These are phyloP conservation scores for Cryptus viduatorius DNA, from an alignment of 2,888 invertebrate species.

Conservation along the genomic window DNA sequence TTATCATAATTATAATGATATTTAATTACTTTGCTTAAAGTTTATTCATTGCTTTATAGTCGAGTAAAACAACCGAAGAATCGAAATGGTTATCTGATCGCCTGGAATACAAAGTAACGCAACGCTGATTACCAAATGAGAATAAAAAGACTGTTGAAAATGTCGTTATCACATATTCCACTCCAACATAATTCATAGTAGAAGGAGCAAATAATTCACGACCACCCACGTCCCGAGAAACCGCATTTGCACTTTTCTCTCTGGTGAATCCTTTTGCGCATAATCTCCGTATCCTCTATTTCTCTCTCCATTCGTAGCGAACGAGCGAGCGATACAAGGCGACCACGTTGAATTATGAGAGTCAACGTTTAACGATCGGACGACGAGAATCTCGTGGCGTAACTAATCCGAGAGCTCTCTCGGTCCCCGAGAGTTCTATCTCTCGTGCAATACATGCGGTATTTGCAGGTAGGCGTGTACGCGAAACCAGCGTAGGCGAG, in stretches of 20 bases:
- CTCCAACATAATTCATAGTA: conserved; percentile 46
- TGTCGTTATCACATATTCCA: conserved; percentile 45
- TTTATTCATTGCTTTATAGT: neutral
- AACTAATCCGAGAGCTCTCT: conserved; percentile 67
- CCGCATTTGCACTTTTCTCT: conserved; percentile 55
- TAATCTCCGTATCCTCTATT: conserved; percentile 53
- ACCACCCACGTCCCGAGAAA: conserved; percentile 61
- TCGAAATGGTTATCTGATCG: neutral
- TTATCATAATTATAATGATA: neutral
- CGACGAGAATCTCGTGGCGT: conserved; percentile 68
- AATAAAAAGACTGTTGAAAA: conserved; percentile 39
- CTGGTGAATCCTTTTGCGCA: conserved; percentile 53
- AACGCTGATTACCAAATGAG: conserved; percentile 16
- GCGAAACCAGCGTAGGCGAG: conserved; percentile 68
- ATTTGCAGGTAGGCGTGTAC: conserved; percentile 53
- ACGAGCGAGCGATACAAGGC: conserved; percentile 56
- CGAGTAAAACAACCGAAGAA: neutral
- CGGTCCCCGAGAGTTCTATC: conserved; percentile 55
- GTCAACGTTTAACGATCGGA: conserved; percentile 71
- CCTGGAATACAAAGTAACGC: neutral
- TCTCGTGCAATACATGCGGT: conserved; percentile 34
- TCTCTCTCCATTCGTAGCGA: conserved; percentile 41
- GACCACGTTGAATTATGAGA: conserved; percentile 71
- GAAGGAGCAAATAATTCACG: conserved; percentile 48
- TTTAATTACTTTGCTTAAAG: neutral